Base-by-base conservation (phyloP, 1,140 invertebrate genomes). In the Drosophila cardini region DNA sequence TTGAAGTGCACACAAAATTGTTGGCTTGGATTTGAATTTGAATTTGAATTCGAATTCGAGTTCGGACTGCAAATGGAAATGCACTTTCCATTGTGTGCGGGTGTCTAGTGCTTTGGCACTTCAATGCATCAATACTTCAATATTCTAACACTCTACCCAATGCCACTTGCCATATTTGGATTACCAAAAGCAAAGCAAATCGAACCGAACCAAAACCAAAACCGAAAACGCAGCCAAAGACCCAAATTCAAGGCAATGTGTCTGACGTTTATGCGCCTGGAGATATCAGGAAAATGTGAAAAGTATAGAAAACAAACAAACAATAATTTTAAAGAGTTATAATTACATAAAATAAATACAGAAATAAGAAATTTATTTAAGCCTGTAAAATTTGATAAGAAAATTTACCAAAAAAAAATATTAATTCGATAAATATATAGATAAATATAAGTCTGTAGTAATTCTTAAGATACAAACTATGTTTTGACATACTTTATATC, bases 71-170 rank as follows among this genome's bases (percentile, higher is more conserved):
- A 74, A 86, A 87, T 87, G 84, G 81, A 87, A 87, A 83, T 87
- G 83, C 84, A 87, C 84, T 87, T 82, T 79, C 83, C 84, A 89
- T 87, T 89, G 83, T 87, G 55, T 83, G 61, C 80, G 69, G 63
- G 79, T 87, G 84, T 87, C 83, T 87, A 89, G 84, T 83, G 84
- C 79, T 87, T 78, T 7, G 76, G 65, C 81, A 85, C 81, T 85
- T 68, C 68, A 62, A 42, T 21, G 36, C 56, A 13, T 32, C 48
- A 32, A 69, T 42, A 78, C 62, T 72, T 38, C 36, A 6, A 42
- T 46, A 72, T 56, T 34, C 36, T 16, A 56, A 50, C 46, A 52
- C 48, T 55, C 52, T 40, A 30, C 45, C 45, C 56, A 42, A 18
- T 69, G 57, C 65, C 82, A 85, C 81, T 86, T 78, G 76, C 79